Evolutionary conservation across 2,888 invertebrate species (phyloP).

Genomic region (Oxycera nigricornis): DNA sequence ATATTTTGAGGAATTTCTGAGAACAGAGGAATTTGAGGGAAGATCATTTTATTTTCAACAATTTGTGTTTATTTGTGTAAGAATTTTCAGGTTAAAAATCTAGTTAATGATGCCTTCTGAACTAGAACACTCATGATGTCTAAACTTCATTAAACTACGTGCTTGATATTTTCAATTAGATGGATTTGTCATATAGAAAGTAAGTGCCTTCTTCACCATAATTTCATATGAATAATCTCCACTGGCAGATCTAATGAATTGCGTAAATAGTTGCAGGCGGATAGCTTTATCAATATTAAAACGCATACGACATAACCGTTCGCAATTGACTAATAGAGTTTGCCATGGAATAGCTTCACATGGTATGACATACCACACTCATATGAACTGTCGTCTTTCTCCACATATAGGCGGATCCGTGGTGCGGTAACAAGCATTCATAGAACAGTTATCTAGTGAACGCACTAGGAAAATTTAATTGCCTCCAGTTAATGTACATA

Average conservation of each 20-base stretch:
- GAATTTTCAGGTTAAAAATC: too few species aligned
- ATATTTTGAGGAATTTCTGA: too few species aligned
- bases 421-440: neutral
- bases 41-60: too few species aligned
- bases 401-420: neutral
- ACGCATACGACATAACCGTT: slow-evolving; percentile 28
- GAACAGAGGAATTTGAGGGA: too few species aligned
- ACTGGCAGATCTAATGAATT: slow-evolving; percentile 9
- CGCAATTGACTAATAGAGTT: too few species aligned
- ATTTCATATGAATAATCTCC: slow-evolving; percentile 8
- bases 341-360: neutral
- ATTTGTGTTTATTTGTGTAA: too few species aligned
- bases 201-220: neutral
- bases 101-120: too few species aligned
- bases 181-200: neutral
- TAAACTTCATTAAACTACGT: too few species aligned
- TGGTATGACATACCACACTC: neutral
- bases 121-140: too few species aligned
- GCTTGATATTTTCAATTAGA: too few species aligned
- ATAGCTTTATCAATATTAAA: slow-evolving; percentile 15
- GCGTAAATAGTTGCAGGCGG: slow-evolving; percentile 27
- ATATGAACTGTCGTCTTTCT: neutral
- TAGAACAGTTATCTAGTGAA: slow-evolving; percentile 33
- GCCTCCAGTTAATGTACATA: slow-evolving; percentile 28
- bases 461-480: slow-evolving; percentile 39